Conservation (phyloP, 2,797 vertebrate species). For the Masticophis lateralis region DNA sequence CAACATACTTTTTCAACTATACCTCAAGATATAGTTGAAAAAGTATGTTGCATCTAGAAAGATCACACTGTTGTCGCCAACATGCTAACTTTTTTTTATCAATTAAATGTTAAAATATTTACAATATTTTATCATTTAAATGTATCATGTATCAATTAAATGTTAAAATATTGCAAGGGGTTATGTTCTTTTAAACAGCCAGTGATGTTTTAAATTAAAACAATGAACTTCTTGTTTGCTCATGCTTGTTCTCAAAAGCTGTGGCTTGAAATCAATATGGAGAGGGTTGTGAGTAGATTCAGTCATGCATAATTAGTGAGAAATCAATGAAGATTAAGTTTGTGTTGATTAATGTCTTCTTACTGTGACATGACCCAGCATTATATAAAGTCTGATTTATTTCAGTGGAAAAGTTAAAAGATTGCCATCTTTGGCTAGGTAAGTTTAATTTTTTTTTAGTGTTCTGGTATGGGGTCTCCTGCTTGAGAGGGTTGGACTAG, state of each 20-base stretch:
- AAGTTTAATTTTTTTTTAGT: not conserved
- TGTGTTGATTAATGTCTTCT: constrained; percentile 12
- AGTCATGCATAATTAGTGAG: not conserved
- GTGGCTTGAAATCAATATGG: not conserved
- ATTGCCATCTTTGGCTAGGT: not conserved
- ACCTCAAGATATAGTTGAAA: not conserved
- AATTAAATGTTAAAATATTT: too few relatives aligned
- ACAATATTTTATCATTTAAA: too few relatives aligned
- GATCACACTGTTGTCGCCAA: too few relatives aligned
- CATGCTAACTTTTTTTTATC: too few relatives aligned
- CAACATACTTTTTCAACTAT: not conserved
- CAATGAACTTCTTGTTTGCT: not conserved
- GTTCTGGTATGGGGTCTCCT: not conserved
- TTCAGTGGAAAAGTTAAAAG: not conserved
- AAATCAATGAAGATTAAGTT: not conserved
- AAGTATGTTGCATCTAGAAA: too few relatives aligned
- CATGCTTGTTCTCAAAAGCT: not conserved
- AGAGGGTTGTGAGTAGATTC: not conserved
- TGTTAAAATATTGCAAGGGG: constrained; percentile 28
- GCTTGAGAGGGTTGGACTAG: too few relatives aligned
- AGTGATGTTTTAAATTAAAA: constrained; percentile 29
- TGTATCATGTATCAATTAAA: constrained; percentile 27
- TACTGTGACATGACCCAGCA: not conserved
- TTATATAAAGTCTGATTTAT: not conserved
- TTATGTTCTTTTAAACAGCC: not conserved